Evolutionary conservation across 2,113 vertebrate species (phyloP), one percentile per base, ranked within the genome.

Genomic region (Odontesthes bonariensis): DNA sequence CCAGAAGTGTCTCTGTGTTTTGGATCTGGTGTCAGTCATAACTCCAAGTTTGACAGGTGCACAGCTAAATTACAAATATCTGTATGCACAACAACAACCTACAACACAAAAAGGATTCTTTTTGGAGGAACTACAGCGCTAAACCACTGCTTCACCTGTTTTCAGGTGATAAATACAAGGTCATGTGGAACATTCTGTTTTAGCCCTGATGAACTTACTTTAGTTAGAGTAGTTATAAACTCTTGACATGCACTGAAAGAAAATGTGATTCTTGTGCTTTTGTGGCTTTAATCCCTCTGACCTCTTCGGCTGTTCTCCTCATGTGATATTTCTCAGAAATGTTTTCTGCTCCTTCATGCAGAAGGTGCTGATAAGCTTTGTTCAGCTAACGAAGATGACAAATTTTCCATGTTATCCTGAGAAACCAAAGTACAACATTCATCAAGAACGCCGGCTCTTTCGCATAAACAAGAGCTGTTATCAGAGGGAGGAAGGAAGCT

Each of bases 401-500:
- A 8, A 33, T 22, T 20, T 19, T 66, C 42, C 55, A 19, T 51
- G 52, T 55, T 22, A 5, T 38, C 53, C 55, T 68, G 68, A 81
- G 56, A 65, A 5, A 17, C 42, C 62, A 65, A 31, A 55, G 69
- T 6, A 77, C 63, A 87, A 85, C 80, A 71, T 59, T 19, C 35
- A 69, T 65, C 47, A 91, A 86, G 91, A 94, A 91, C 92, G 92
- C 57, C 19, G 85, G 82, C 77, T 80, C 87, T 89, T 86, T 76
- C 83, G 89, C 92, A 94, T 91, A 85, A 87, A 87, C 72, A 95
- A 92, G 91, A 90, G 60, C 10, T 87, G 91, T 95, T 95, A 95
- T 95, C 94, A 92, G 88, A 82, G 58, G 73, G 47, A 84, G 91
- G 85, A 91, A 93, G 93, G 94, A 95, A 94, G 91, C 90, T 86